Evolutionary conservation across 2,888 invertebrate species (phyloP).

Genomic region (Erynnis tages): DNA sequence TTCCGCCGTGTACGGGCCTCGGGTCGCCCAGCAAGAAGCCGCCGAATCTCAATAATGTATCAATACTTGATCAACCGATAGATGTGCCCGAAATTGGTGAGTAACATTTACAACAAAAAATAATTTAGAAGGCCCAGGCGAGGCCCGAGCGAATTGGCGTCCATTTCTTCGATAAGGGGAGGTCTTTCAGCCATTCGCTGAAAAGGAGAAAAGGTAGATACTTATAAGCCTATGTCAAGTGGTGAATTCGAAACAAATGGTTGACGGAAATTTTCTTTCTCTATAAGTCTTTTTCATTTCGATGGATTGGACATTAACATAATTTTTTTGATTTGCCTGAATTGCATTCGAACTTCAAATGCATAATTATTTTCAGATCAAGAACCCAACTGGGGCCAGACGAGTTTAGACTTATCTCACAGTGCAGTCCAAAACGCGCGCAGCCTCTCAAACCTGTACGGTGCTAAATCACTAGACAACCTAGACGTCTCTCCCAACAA

Average conservation of each 20-base stretch:
- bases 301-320: not conserved
- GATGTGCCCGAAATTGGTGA: conserved; percentile 84
- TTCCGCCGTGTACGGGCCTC: conserved; percentile 77
- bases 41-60: conserved; percentile 53
- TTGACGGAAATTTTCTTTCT: no score
- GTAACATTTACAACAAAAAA: conserved; percentile 26
- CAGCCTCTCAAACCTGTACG: conserved; percentile 52
- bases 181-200: no score
- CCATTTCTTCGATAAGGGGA: no score
- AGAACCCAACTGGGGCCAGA: conserved; percentile 63
- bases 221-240: no score
- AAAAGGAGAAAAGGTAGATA: no score
- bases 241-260: no score
- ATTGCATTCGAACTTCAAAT: not conserved
- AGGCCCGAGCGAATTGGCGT: no score
- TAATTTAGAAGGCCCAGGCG: no score
- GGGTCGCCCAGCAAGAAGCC: conserved; percentile 45
- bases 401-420: conserved; percentile 62
- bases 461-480: conserved; percentile 69
- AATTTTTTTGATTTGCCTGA: not conserved
- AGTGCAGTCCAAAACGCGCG: conserved; percentile 44
- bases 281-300: no score
- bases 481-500: conserved; percentile 42
- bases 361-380: conserved; percentile 45
- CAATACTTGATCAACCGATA: conserved; percentile 88